Evolutionary conservation across 92 coral and sea anemone genomes (phyloP).

Genomic region (Epizoanthus rinbou): DNA sequence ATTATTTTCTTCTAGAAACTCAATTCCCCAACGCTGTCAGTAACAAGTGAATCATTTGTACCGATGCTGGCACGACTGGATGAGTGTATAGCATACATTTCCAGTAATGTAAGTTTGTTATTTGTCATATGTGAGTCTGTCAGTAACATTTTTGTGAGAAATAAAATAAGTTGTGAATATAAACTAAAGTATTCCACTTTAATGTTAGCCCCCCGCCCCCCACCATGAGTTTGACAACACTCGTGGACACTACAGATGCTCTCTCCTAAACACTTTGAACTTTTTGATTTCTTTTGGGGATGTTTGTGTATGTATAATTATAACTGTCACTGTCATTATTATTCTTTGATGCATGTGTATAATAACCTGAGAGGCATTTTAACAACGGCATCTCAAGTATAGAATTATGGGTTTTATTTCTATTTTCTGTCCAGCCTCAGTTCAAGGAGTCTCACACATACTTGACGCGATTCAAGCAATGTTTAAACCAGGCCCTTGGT

Average conservation of each 20-base stretch:
- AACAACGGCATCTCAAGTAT: too few relatives aligned
- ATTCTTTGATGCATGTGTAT: neutral
- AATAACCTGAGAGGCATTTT: neutral
- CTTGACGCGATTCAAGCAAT: conserved; percentile 86
- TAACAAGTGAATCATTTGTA: conserved; percentile 95
- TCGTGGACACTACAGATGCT: too few relatives aligned
- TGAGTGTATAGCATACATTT: conserved; percentile 92
- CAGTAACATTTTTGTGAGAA: neutral
- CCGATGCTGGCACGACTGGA: conserved; percentile 96
- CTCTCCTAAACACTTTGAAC: too few relatives aligned
- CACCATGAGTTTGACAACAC: neutral
- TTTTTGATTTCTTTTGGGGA: too few relatives aligned
- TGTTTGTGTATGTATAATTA: too few relatives aligned
- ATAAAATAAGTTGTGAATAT: neutral
- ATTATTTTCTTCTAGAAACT: conserved; percentile 74
- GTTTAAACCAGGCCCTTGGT: conserved; percentile 93
- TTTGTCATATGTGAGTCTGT: neutral
- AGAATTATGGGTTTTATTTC: neutral
- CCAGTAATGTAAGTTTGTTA: conserved; percentile 86
- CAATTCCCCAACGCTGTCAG: conserved; percentile 92
- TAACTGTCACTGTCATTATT: too few relatives aligned
- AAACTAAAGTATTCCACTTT: neutral
- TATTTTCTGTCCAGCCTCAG: conserved; percentile 72
- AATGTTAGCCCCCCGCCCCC: neutral
- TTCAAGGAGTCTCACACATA: conserved; percentile 88